Evolutionary conservation across 2,888 invertebrate species (phyloP), one percentile per base, ranked within the genome.

Genomic region (Euplagia quadripunctaria): DNA sequence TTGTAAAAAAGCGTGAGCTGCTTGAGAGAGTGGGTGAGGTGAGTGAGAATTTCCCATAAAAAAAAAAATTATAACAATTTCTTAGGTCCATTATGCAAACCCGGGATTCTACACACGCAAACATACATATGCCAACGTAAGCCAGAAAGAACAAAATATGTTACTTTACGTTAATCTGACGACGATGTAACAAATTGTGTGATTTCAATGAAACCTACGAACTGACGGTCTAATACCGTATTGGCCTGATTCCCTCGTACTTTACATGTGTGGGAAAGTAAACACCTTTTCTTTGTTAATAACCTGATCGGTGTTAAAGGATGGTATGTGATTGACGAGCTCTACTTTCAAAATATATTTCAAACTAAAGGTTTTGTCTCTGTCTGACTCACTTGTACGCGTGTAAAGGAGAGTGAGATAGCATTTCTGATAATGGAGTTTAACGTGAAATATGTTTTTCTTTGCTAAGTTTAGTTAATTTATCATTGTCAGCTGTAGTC

Each of bases 211-310:
- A 61, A 61, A 61, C 61, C 61, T 8, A 31, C 61, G 61, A 61
- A 61, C 61, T 61, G 61, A 61, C 61, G 20, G 12, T 61, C 61
- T 73, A 71, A 72, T 68, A 77, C 73, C 52, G 61, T 65, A 75
- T 72, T 71, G 72, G 69, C 77, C 82, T 71, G 66, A 73, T 81
- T 82, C 70, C 16, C 66, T 66, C 68, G 79, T 64, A 63, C 52
- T 73, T 43, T 20, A 70, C 67, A 65, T 68, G 68, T 77, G 75
- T 78, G 81, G 20, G 74, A 83, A 69, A 63, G 69, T 68, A 42
- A 73, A 74, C 66, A 82, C 73, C 20, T 76, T 71, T 74, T 71
- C 70, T 69, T 72, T 78, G 64, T 82, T 76, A 51, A 58, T 55
- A 64, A 71, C 71, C 55, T 43, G 64, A 42, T 64, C 70, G 41